Base-by-base conservation (phyloP, 2,888 invertebrate species). In the Agonum fuliginosum region DNA sequence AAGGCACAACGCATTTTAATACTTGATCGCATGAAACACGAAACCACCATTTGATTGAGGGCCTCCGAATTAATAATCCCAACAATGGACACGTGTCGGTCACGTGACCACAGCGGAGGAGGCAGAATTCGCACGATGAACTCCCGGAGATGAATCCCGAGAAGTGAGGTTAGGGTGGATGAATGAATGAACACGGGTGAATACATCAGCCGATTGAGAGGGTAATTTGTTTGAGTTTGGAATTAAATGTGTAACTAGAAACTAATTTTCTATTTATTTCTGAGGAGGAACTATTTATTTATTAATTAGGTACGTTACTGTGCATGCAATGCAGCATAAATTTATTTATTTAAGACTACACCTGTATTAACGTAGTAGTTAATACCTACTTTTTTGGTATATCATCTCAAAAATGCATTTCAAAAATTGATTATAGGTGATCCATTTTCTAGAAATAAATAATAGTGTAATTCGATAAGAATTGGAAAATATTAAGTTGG, bases 11-110 rank as follows among this genome's bases (percentile, higher is more conserved):
- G 27, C 70, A 70, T 67, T 67, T 71, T 30, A 67, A 51, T 67
- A 67, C 67, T 77, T 77, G 77, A 77, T 77, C 58, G 48, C 48
- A 67, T 51, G 79, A 69, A 79, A 79, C 77, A 73, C 58, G 79
- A 79, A 79, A 79, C 79, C 79, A 73, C 79, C 69, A 77, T 77
- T 79, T 77, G 76, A 79, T 77, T 77, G 78, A 51, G 54, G 54
- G 62, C 51, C 48, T 65, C 65, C 71, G 78, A 67, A 54, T 70
- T 78, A 75, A 82, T 83, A 83, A 83, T 82, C 83, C 82, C 82
- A 81, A 81, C 83, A 80, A 83, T 83, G 83, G 83, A 80, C 82
- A 83, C 81, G 81, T 81, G 81, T 76, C 80, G 71, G 80, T 37
- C 84, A 84, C 85, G 85, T 83, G 84, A 65, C 82, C 79, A 80